Evolutionary conservation across 2,113 vertebrate genomes (phyloP), one percentile per base, ranked within the genome.

Genomic region (Psittacus erithacus): DNA sequence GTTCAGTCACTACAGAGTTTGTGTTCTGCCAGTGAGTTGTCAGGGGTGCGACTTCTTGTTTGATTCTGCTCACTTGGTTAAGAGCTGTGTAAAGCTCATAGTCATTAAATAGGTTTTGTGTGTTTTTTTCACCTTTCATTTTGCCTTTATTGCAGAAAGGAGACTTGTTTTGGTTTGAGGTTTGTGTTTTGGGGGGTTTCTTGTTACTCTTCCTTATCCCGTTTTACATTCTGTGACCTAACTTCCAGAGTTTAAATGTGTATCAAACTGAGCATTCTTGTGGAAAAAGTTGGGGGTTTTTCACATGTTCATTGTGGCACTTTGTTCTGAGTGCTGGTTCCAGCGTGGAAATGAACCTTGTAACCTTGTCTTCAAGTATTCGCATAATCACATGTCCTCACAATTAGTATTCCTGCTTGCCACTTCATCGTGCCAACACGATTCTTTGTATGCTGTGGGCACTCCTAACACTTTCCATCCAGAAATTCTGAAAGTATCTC

Each of bases 371-470:
- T 46, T 22, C 55, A 62, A 27, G 67, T 17, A 16, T 53, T 75
- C 49, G 9, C 15, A 0, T 41, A 46, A n/a, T 23, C 62, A 31
- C 60, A 39, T 8, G 1, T 31, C 39, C 67, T 93, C 46, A 50
- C 33, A 44, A 29, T 55, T 64, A 3, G 13, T 23, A 29, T 43
- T 62, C 65, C 75, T 75, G 73, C 73, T 75, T n/a, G 0, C 38
- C 14, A 3, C 50, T 86, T 57, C 3, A 1, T 57, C 10, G 23
- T 1, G 5, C 60, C 4, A 0, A 3, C 64, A 9, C 1, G 0
- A 4, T 50, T 87, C 50, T 78, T 24, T 41, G 41, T 47, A 2
- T 35, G 3, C 20, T n/a, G 23, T 0, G 3, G 20, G 13, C 35
- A 23, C 46, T 85, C 8, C 23, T 49, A 15, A 44, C 19, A 25